Percentiles rank a stretch among this genome's conserved stretches.
These are phyloP conservation scores for Eupelmus urozonus DNA, from an alignment of 2,888 invertebrate species.

Conservation along the genomic window DNA sequence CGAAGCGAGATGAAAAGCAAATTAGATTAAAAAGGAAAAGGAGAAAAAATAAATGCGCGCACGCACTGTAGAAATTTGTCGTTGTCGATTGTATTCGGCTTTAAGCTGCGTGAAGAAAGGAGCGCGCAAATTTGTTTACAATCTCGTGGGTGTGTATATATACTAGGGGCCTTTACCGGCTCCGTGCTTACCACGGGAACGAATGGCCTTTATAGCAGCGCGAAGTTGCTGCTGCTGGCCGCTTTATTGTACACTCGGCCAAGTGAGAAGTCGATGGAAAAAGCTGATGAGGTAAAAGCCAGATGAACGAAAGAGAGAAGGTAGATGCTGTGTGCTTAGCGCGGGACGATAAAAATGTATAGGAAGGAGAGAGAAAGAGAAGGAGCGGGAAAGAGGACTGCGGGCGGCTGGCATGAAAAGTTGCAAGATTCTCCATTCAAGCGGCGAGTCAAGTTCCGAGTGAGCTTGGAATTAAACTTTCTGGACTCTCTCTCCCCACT, in stretches of 20 bases:
- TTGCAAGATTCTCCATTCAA: constrained; percentile 67
- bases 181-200: too few relatives aligned
- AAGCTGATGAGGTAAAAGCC: constrained; percentile 3
- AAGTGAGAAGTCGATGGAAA: constrained; percentile 45
- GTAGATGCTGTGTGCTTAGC: neutral
- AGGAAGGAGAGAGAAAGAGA: neutral
- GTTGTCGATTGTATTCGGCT: neutral
- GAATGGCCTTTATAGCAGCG: constrained; percentile 17
- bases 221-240: neutral
- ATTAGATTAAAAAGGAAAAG: constrained; percentile 6
- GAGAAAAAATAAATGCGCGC: neutral
- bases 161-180: neutral
- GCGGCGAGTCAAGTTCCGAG: constrained; percentile 58
- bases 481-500: too few relatives aligned
- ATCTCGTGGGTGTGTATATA: neutral
- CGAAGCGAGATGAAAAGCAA: neutral
- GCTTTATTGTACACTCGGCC: constrained; percentile 21
- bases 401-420: constrained; percentile 50
- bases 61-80: neutral
- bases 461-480: constrained; percentile 69
- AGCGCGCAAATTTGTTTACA: constrained; percentile 24
- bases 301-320: neutral
- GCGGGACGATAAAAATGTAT: constrained; percentile 2
- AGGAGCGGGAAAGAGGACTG: constrained; percentile 13
- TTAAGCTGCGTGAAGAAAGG: neutral